phyloP scores from a whole-genome alignment of 2,113 vertebrate species.

The Meleagris gallopavo region DNA sequence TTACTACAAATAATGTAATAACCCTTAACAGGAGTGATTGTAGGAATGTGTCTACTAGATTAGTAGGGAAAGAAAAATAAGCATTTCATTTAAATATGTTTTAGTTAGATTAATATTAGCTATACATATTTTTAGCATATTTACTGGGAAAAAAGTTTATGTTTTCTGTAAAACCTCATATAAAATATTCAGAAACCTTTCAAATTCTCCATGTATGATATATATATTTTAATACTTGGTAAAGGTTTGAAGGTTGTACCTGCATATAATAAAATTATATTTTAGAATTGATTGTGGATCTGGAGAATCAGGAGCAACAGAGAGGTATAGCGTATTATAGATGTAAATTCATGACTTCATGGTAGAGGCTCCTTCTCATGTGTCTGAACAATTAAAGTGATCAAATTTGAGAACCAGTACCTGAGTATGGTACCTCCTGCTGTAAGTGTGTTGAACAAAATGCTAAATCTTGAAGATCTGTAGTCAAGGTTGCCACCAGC shows the following conservation, averaged over 20 bases:
- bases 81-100: neutral
- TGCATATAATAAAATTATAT: neutral
- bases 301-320: neutral
- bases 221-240: neutral
- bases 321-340: neutral
- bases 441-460: neutral
- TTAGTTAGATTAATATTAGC: neutral
- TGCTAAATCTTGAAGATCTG: neutral
- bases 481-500: neutral
- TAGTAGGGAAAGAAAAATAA: neutral
- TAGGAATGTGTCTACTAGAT: neutral
- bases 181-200: neutral
- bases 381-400: neutral
- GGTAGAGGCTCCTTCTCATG: neutral
- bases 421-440: neutral
- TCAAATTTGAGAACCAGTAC: accelerated
- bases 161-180: neutral
- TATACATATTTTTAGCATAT: neutral
- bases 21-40: neutral
- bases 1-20: neutral
- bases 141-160: neutral
- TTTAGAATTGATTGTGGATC: neutral
- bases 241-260: neutral
- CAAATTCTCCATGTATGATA: neutral
- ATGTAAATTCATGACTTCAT: neutral